Evolutionary conservation across 2,888 invertebrate genomes (phyloP).

Genomic region (Lithophane semibrunnea): DNA sequence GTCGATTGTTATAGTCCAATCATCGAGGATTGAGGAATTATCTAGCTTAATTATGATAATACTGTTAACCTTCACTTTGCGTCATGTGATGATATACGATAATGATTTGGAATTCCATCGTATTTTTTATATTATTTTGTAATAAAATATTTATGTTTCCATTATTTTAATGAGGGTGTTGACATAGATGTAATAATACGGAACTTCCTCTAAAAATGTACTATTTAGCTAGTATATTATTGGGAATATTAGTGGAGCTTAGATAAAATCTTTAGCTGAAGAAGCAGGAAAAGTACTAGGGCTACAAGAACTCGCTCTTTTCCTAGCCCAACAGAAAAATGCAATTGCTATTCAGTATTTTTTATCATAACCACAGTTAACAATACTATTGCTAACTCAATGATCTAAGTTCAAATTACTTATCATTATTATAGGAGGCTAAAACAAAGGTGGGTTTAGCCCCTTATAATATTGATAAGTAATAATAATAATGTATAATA

Average conservation of each 20-base stretch:
- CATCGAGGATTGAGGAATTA: constrained; percentile 4
- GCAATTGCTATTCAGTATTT: constrained; percentile 16
- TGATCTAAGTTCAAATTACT: constrained; percentile 45
- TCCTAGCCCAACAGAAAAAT: constrained; percentile 21
- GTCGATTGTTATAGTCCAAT: constrained; percentile 12
- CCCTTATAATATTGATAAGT: no score
- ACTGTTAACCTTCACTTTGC: constrained; percentile 33
- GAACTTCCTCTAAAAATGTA: not conserved
- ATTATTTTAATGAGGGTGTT: constrained; percentile 11
- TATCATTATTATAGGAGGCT: constrained; percentile 24
- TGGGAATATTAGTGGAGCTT: not conserved
- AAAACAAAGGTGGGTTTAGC: no score
- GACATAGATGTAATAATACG: not conserved
- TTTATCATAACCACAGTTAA: constrained; percentile 34
- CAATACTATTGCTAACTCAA: constrained; percentile 38
- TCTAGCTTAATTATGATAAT: constrained; percentile 34
- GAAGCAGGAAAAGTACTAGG: not conserved
- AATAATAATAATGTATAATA: no score
- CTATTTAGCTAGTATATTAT: not conserved
- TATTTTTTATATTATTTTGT: not conserved
- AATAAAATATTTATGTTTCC: not conserved
- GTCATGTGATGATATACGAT: constrained; percentile 22
- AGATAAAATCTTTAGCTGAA: not conserved
- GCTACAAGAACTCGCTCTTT: constrained; percentile 19
- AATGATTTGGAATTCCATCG: constrained; percentile 15